These are phyloP conservation scores for Lutjanus erythropterus DNA, from an alignment of 2,113 vertebrate species.

Conservation along the genomic window DNA sequence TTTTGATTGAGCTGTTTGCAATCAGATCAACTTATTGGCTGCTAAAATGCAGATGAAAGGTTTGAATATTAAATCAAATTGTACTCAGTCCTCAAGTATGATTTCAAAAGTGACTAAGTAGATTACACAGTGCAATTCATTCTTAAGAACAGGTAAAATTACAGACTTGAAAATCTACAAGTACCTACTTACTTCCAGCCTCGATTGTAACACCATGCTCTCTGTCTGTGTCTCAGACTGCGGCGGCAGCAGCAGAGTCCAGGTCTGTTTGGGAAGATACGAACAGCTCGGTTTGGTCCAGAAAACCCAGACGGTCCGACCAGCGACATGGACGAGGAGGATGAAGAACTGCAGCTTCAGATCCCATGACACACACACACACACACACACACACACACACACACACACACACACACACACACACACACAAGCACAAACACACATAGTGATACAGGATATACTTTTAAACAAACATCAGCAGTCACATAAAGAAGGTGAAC, in stretches of 20 bases:
- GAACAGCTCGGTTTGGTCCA: constrained; percentile 87
- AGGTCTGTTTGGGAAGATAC: constrained; percentile 92
- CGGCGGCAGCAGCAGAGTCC: constrained; percentile 94
- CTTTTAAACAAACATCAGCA: background rate
- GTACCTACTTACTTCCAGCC: no score
- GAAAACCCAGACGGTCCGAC: constrained; percentile 87
- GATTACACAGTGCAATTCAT: no score
- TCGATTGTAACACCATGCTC: background rate
- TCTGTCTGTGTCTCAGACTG: constrained; percentile 81
- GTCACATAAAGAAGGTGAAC: constrained; percentile 14
- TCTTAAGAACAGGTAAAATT: no score
- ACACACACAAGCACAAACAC: background rate
- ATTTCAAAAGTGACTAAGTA: no score
- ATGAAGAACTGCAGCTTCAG: constrained; percentile 93
- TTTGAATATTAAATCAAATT: no score
- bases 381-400: constrained; percentile 5
- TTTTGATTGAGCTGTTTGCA: no score
- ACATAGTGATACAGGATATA: constrained; percentile 4
- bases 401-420: constrained; percentile 61
- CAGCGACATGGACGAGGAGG: constrained; percentile 92
- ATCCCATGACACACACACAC: constrained; percentile 84
- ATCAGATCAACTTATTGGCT: no score
- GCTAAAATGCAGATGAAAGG: no score
- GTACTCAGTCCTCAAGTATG: no score
- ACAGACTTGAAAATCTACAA: no score